A percentile compares a stretch with the other conserved stretches of the same genome.
Evolutionary conservation across 2,888 invertebrate genomes (phyloP).

Genomic region (Blastobasis adustella): DNA sequence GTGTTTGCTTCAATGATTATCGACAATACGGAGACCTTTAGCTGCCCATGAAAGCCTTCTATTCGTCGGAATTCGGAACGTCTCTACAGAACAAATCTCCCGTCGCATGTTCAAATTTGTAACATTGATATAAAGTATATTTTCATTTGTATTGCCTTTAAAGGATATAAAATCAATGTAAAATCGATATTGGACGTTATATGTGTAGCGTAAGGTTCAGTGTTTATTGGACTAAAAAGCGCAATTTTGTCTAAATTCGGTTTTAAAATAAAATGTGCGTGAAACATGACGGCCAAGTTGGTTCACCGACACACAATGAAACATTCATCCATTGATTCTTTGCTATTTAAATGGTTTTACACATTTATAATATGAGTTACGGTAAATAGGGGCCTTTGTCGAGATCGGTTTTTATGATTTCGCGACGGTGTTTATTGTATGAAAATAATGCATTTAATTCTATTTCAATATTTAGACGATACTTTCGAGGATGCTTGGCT

Average conservation of each 20-base stretch:
- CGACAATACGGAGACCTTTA: slow-evolving; percentile 70
- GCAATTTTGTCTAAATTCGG: slow-evolving; percentile 33
- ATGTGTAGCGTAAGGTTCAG: slow-evolving; percentile 5
- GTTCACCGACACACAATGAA: slow-evolving; percentile 70
- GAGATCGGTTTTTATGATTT: slow-evolving; percentile 50
- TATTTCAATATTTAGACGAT: slow-evolving; percentile 62
- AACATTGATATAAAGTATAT: not conserved
- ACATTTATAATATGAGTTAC: slow-evolving; percentile 72
- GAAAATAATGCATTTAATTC: slow-evolving; percentile 69
- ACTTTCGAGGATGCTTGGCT: slow-evolving; percentile 34
- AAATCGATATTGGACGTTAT: slow-evolving; percentile 15
- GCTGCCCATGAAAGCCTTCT: slow-evolving; percentile 68
- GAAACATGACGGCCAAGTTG: slow-evolving; percentile 70
- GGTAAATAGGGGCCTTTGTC: slow-evolving; percentile 65
- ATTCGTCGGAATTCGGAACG: too few relatives aligned
- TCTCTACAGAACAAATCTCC: not conserved
- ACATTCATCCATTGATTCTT: slow-evolving; percentile 69
- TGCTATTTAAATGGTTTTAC: slow-evolving; percentile 73
- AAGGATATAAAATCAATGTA: not conserved
- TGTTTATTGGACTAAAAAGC: slow-evolving; percentile 15
- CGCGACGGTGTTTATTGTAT: slow-evolving; percentile 53
- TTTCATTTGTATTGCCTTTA: slow-evolving; percentile 7
- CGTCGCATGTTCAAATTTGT: not conserved
- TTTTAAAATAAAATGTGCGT: slow-evolving; percentile 65
- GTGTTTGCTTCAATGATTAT: slow-evolving; percentile 76